phyloP scores from a whole-genome alignment of 2,113 vertebrate species.

The Heterochromis multidens region DNA sequence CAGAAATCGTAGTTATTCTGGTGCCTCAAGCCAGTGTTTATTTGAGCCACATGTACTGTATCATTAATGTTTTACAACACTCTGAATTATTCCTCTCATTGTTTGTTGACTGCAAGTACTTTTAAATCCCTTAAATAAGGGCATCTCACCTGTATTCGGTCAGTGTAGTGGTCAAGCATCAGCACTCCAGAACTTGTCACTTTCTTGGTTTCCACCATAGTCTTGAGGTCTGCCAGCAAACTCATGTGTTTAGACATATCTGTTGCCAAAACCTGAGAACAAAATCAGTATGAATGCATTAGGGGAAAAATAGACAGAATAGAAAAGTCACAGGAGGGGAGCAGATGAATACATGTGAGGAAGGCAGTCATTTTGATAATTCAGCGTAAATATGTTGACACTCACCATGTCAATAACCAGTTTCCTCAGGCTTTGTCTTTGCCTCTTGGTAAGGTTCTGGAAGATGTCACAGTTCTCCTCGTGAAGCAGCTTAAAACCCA shows the following conservation, averaged over 20 bases:
- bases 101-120: neutral
- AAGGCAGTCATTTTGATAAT: neutral
- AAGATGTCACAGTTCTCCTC: constrained; percentile 96
- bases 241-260: constrained; percentile 98
- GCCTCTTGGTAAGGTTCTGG: constrained; percentile 89
- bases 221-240: constrained; percentile 91
- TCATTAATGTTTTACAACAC: neutral
- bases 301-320: neutral
- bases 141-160: constrained; percentile 86
- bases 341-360: neutral
- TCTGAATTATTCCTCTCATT: neutral
- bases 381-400: neutral
- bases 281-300: neutral
- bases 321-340: neutral
- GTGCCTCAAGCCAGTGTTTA: neutral
- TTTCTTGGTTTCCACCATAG: constrained; percentile 97
- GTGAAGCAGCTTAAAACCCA: constrained; percentile 93
- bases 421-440: constrained; percentile 88
- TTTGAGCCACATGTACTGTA: neutral
- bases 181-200: constrained; percentile 93
- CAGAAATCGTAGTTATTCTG: no score
- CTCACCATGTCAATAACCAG: constrained; percentile 95
- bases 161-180: constrained; percentile 89
- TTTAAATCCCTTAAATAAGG: neutral
- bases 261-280: constrained; percentile 86